Evolutionary conservation across 2,888 invertebrate genomes (phyloP).

Genomic region (Margaritifera margaritifera): DNA sequence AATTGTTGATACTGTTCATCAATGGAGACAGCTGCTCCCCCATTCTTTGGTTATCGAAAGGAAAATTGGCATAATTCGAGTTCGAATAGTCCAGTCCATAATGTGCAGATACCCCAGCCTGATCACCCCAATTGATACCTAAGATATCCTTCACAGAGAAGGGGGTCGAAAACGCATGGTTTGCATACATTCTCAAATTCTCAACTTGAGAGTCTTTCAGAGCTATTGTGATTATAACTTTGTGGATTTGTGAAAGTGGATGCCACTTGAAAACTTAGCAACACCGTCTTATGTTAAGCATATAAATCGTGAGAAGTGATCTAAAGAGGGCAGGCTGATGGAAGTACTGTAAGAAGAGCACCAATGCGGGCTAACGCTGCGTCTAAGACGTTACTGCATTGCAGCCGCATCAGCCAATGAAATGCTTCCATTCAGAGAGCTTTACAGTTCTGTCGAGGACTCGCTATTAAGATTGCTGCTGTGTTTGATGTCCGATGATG

Average conservation of each 20-base stretch:
- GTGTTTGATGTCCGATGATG: too few relatives aligned
- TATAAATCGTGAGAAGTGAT: slow-evolving; percentile 41
- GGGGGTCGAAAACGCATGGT: slow-evolving; percentile 41
- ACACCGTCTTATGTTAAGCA: slow-evolving; percentile 37
- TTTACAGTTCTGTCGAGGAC: too few relatives aligned
- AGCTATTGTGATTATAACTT: slow-evolving; percentile 36
- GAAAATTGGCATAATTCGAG: slow-evolving; percentile 38
- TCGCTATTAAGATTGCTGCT: too few relatives aligned
- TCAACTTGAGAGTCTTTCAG: slow-evolving; percentile 37
- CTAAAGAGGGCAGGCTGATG: slow-evolving; percentile 13
- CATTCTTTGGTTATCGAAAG: slow-evolving; percentile 32
- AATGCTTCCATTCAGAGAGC: too few relatives aligned
- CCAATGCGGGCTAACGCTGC: too few relatives aligned
- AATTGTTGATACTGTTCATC: slow-evolving; percentile 34
- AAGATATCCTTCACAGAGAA: slow-evolving; percentile 46
- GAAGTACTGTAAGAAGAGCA: not conserved
- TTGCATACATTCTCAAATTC: slow-evolving; percentile 41
- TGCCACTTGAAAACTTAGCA: slow-evolving; percentile 43
- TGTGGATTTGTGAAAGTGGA: slow-evolving; percentile 44
- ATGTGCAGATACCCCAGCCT: slow-evolving; percentile 31
- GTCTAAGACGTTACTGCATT: too few relatives aligned
- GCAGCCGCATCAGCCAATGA: too few relatives aligned
- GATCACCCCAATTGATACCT: slow-evolving; percentile 26
- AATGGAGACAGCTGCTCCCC: slow-evolving; percentile 34
- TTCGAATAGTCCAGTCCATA: slow-evolving; percentile 45